Percentiles rank a stretch among this genome's conserved stretches.
phyloP scores from a whole-genome alignment of 2,888 invertebrate genomes.

The Agrochola lychnidis region DNA sequence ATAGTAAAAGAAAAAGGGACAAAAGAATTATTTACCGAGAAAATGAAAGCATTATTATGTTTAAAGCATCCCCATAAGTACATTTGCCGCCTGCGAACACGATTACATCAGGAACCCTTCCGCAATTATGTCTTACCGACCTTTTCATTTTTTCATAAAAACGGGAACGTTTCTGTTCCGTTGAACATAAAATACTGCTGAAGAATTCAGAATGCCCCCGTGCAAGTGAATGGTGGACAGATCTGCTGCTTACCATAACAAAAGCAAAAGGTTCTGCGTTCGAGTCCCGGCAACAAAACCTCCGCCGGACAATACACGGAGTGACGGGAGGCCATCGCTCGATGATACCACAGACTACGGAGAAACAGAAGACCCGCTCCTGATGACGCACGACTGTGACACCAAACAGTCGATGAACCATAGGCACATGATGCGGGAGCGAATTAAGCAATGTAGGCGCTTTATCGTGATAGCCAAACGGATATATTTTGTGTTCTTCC shows the following conservation, averaged over 20 bases:
- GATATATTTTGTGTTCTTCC: neutral
- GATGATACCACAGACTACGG: slow-evolving; percentile 1
- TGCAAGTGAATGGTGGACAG: slow-evolving; percentile 51
- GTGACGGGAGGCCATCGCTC: slow-evolving; percentile 48
- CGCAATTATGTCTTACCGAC: slow-evolving; percentile 56
- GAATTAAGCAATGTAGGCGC: neutral
- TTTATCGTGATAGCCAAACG: neutral
- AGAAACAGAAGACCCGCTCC: slow-evolving; percentile 36
- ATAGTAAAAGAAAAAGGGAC: slow-evolving; percentile 10
- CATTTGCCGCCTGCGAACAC: slow-evolving; percentile 35
- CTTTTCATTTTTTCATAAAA: slow-evolving; percentile 50
- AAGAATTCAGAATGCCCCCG: slow-evolving; percentile 36
- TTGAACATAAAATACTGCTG: slow-evolving; percentile 49
- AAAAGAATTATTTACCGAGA: slow-evolving; percentile 16
- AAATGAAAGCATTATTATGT: slow-evolving; percentile 33
- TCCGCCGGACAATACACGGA: slow-evolving; percentile 52
- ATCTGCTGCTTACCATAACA: slow-evolving; percentile 65
- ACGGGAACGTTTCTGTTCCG: slow-evolving; percentile 43
- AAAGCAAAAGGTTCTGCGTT: slow-evolving; percentile 55
- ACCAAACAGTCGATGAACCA: neutral
- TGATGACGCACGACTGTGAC: neutral
- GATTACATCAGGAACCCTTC: slow-evolving; percentile 58
- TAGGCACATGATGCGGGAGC: neutral
- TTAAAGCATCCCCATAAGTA: slow-evolving; percentile 27
- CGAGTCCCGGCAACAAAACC: slow-evolving; percentile 43